These are phyloP conservation scores for Oxyteleia sp. DNA, from an alignment of 2,888 invertebrate genomes.

Conservation along the genomic window DNA sequence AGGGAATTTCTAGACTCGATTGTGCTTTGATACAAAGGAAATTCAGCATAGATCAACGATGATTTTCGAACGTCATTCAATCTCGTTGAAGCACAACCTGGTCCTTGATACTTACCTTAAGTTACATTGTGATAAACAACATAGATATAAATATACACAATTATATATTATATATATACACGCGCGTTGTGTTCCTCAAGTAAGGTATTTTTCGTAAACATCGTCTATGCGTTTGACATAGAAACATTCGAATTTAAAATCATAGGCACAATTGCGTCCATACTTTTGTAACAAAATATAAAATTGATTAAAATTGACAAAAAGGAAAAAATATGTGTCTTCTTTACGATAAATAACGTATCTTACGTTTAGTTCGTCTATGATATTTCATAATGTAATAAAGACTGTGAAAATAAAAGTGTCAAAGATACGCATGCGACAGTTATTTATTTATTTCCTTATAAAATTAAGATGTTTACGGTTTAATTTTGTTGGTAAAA, in stretches of 20 bases:
- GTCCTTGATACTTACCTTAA: conserved; percentile 80
- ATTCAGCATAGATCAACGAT: conserved; percentile 9
- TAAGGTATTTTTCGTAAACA: conserved; percentile 75
- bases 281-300: conserved; percentile 66
- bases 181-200: conserved; percentile 71
- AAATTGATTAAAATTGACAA: conserved; percentile 41
- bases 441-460: conserved; percentile 18
- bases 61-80: conserved; percentile 12
- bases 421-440: conserved; percentile 74
- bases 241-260: conserved; percentile 63
- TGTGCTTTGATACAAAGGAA: conserved; percentile 38
- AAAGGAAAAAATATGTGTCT: conserved; percentile 41
- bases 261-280: conserved; percentile 59
- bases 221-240: conserved; percentile 59
- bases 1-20: conserved; percentile 49
- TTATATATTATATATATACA: conserved; percentile 73
- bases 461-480: not conserved
- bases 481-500: too few relatives aligned
- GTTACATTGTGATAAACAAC: conserved; percentile 84
- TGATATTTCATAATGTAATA: conserved; percentile 82
- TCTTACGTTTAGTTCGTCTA: conserved; percentile 75
- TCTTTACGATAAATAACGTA: conserved; percentile 70
- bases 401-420: conserved; percentile 84
- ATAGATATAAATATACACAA: conserved; percentile 76
- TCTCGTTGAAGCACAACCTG: conserved; percentile 66